Percentiles rank a stretch among this genome's conserved stretches.
Evolutionary conservation across 2,113 vertebrate genomes (phyloP).

Genomic region (Poicephalus meyeri): DNA sequence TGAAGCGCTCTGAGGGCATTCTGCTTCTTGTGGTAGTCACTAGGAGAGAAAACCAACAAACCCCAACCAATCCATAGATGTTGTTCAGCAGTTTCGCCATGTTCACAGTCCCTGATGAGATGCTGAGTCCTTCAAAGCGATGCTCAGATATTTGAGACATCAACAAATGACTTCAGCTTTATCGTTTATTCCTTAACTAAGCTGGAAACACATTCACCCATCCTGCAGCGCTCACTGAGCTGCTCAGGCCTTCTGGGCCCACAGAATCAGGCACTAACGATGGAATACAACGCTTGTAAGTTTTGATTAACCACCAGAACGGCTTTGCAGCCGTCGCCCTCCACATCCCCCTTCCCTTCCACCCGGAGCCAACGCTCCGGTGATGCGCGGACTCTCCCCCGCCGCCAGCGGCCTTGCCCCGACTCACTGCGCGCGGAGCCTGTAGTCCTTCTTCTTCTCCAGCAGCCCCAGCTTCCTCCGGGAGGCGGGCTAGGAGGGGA

Average conservation of each 20-base stretch:
- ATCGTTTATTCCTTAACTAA: background rate
- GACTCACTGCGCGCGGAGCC: conserved; percentile 88
- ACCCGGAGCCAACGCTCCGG: background rate
- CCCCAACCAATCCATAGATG: background rate
- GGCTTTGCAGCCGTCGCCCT: no score
- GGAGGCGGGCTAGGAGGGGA: conserved; percentile 76
- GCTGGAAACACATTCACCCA: fast-evolving
- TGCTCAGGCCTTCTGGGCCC: background rate
- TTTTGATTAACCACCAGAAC: no score
- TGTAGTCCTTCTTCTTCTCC: conserved; percentile 97
- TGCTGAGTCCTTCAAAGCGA: fast-evolving
- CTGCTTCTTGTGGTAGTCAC: conserved; percentile 92
- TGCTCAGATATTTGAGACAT: background rate
- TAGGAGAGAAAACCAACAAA: conserved; percentile 21
- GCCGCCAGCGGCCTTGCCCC: background rate
- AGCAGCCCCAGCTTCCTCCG: conserved; percentile 87
- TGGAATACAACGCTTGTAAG: fast-evolving
- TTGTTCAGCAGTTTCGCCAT: fast-evolving
- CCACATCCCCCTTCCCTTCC: fast-evolving
- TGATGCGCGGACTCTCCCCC: background rate
- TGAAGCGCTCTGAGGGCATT: conserved; percentile 87
- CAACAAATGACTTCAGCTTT: fast-evolving
- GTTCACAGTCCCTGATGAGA: background rate
- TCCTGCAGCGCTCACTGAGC: background rate
- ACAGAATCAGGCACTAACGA: fast-evolving